phyloP scores from a whole-genome alignment of 2,797 vertebrate genomes.

The Cichlasoma orientale region DNA sequence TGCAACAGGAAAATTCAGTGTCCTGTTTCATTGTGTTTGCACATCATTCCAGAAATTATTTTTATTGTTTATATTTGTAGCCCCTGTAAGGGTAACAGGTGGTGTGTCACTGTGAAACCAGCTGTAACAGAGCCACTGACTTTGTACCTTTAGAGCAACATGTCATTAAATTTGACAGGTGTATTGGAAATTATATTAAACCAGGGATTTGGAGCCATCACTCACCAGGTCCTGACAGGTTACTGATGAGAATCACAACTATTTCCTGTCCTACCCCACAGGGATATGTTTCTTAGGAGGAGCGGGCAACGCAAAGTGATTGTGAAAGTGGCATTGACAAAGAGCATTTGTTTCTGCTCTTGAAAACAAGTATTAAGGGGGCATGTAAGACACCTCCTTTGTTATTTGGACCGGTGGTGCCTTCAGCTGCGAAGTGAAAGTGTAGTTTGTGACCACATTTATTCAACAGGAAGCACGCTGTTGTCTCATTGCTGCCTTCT shows the following conservation, averaged over 20 bases:
- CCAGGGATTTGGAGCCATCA: conserved; percentile 52
- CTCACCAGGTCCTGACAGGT: conserved; percentile 71
- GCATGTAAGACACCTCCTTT: conserved; percentile 21
- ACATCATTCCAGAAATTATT: background rate
- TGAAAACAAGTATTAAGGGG: conserved; percentile 38
- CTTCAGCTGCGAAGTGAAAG: conserved; percentile 36
- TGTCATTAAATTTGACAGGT: conserved; percentile 67
- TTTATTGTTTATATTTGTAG: conserved; percentile 32
- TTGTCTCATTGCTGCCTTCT: conserved; percentile 28
- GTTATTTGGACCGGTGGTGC: conserved; percentile 48
- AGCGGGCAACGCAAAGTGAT: conserved; percentile 13
- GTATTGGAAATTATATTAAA: conserved; percentile 70
- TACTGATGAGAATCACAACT: conserved; percentile 75
- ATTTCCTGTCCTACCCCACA: conserved; percentile 55
- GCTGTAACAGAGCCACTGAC: conserved; percentile 41
- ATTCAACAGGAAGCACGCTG: conserved; percentile 45
- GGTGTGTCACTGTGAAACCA: conserved; percentile 43
- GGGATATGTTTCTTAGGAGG: conserved; percentile 43
- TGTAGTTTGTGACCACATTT: conserved; percentile 41
- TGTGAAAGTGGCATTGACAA: conserved; percentile 56
- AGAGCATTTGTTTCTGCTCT: conserved; percentile 43
- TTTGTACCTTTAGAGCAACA: conserved; percentile 47
- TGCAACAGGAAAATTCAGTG: rapidly evolving
- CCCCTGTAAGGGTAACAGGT: conserved; percentile 17
- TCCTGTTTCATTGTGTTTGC: background rate